Percentiles rank a stretch among this genome's conserved stretches.
Evolutionary conservation across 2,888 invertebrate genomes (phyloP).

Genomic region (Diarsia mendica): DNA sequence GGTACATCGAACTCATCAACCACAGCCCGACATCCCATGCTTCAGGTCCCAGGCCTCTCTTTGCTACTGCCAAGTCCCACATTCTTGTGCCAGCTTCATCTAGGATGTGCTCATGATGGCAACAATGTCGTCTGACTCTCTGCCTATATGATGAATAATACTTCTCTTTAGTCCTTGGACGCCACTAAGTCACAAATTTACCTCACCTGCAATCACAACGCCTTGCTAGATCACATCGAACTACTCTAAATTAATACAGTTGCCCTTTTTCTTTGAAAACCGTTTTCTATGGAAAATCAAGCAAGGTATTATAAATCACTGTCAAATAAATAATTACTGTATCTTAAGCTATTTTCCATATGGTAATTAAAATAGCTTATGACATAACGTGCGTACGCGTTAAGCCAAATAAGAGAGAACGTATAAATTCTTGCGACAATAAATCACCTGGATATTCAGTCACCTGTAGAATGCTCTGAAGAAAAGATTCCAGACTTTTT

Average conservation of each 20-base stretch:
- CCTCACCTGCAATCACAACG: too few relatives aligned
- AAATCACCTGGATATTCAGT: constrained; percentile 37
- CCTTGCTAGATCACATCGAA: not conserved
- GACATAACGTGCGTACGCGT: not conserved
- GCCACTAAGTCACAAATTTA: too few relatives aligned
- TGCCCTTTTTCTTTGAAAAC: not conserved
- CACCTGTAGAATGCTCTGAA: constrained; percentile 32
- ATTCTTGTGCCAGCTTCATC: too few relatives aligned
- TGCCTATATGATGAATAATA: not conserved
- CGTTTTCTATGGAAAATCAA: not conserved
- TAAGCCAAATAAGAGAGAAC: constrained; percentile 12
- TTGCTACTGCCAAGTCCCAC: too few relatives aligned
- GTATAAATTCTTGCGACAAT: constrained; percentile 14
- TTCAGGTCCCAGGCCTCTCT: too few relatives aligned
- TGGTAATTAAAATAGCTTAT: constrained; percentile 19
- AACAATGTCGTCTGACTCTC: not conserved
- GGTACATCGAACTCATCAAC: too few relatives aligned
- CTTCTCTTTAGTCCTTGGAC: not conserved
- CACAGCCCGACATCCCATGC: too few relatives aligned
- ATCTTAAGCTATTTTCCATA: constrained; percentile 13
- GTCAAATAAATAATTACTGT: constrained; percentile 4
- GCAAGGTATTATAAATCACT: not conserved
- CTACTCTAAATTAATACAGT: not conserved
- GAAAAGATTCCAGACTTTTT: constrained; percentile 18
- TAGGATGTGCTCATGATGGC: too few relatives aligned